These are phyloP conservation scores for Poeciliopsis paucimaculata DNA, from an alignment of 2,797 vertebrate genomes.

Conservation along the genomic window DNA sequence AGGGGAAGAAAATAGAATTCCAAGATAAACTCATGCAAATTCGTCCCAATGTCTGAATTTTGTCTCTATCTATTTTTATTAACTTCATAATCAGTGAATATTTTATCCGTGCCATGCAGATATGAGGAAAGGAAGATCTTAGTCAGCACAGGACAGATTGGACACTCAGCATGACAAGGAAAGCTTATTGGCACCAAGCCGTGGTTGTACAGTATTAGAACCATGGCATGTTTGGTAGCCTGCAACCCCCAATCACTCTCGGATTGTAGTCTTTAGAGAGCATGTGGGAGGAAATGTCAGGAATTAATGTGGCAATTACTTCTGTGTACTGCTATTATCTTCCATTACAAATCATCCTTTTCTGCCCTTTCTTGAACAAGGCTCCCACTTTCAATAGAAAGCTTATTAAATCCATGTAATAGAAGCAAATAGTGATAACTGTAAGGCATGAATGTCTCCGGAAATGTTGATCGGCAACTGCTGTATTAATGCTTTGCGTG, in stretches of 20 bases:
- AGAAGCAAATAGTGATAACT: not conserved
- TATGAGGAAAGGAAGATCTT: slow-evolving; percentile 48
- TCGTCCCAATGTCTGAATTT: not conserved
- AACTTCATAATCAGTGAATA: slow-evolving; percentile 1
- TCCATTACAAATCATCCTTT: not conserved
- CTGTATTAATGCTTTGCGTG: not conserved
- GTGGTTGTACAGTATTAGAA: slow-evolving; percentile 35
- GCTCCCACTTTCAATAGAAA: not conserved
- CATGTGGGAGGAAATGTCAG: not conserved
- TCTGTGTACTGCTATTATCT: not conserved
- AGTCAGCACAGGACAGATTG: slow-evolving; percentile 79
- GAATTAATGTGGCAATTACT: not conserved
- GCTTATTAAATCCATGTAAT: not conserved
- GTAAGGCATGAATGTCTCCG: not conserved
- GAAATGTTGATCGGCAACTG: not conserved
- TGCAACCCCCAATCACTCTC: slow-evolving; percentile 8
- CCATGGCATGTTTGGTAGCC: slow-evolving; percentile 20
- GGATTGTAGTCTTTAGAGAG: slow-evolving; percentile 7
- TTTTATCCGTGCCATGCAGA: slow-evolving; percentile 35
- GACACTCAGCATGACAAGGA: slow-evolving; percentile 65
- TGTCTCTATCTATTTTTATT: slow-evolving; percentile 1
- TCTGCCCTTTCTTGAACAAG: slow-evolving; percentile 1
- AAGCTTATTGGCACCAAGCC: slow-evolving; percentile 55
- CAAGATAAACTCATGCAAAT: slow-evolving; percentile 11
- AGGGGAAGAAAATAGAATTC: not conserved